phyloP scores from a whole-genome alignment of 1,140 invertebrate species.

The Plutomurus gul region DNA sequence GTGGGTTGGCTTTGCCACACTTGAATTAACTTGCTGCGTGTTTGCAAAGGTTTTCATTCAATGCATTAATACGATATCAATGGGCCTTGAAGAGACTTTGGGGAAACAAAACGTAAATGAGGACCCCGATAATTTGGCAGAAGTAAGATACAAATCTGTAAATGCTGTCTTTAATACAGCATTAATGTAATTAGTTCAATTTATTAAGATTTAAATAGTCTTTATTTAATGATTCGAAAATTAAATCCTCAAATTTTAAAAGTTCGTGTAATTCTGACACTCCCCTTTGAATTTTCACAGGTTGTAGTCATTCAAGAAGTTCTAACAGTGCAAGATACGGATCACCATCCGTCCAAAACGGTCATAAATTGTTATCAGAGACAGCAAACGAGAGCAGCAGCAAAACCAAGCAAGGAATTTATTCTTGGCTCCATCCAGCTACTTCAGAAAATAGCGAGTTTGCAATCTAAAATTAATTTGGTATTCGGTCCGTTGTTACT shows the following conservation, averaged over 20 bases:
- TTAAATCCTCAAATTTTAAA: too few relatives aligned
- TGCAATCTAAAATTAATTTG: conserved; percentile 19
- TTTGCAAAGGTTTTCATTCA: conserved; percentile 1
- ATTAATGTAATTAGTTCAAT: too few relatives aligned
- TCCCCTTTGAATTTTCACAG: background rate
- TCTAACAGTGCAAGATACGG: background rate
- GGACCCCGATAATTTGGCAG: background rate
- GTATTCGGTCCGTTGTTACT: conserved; percentile 30
- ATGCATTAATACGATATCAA: background rate
- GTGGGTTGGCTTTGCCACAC: conserved; percentile 28
- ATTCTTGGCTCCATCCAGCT: background rate
- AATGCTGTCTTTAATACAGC: background rate
- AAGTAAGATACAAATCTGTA: background rate
- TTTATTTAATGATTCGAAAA: too few relatives aligned
- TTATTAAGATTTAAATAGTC: too few relatives aligned
- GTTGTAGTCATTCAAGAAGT: background rate
- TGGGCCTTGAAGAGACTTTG: background rate
- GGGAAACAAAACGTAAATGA: background rate
- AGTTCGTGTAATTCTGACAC: too few relatives aligned
- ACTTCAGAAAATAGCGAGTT: background rate
- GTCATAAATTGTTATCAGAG: background rate
- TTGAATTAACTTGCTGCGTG: conserved; percentile 1
- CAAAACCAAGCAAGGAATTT: background rate
- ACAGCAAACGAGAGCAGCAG: background rate
- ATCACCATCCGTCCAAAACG: background rate